These are phyloP conservation scores for Leptobrachium ailaonicum DNA, from an alignment of 2,113 vertebrate genomes.

Conservation along the genomic window DNA sequence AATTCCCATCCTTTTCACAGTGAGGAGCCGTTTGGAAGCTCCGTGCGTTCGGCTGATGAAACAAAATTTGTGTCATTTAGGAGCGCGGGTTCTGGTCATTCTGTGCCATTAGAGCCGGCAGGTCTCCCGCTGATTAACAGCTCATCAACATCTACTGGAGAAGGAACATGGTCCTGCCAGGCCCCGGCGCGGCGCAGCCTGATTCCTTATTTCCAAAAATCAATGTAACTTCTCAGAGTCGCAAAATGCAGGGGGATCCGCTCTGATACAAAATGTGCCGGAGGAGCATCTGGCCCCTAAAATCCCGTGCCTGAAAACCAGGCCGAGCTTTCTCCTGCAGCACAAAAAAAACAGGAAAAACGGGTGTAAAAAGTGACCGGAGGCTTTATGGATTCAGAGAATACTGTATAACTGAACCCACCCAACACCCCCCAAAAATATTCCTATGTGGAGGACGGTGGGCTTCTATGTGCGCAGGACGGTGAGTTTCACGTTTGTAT, in stretches of 20 bases:
- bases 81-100: conserved; percentile 14
- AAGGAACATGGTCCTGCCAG: not conserved
- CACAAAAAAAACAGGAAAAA: too few species aligned
- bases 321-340: too few species aligned
- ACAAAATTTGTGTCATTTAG: conserved; percentile 40
- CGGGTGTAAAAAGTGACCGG: too few species aligned
- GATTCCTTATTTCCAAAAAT: not conserved
- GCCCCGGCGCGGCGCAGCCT: not conserved
- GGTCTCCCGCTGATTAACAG: conserved; percentile 5
- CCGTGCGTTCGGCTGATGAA: conserved; percentile 22
- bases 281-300: too few species aligned
- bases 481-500: too few species aligned
- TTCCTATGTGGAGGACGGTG: too few species aligned
- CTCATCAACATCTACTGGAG: conserved; percentile 4
- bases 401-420: too few species aligned
- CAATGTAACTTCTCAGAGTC: not conserved
- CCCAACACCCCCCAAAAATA: too few species aligned
- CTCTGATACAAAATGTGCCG: not conserved
- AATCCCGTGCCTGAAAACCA: too few species aligned
- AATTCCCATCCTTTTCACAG: conserved; percentile 14
- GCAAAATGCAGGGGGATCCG: not conserved
- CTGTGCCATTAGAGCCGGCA: conserved; percentile 23
- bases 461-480: too few species aligned
- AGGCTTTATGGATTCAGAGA: too few species aligned
- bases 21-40: conserved; percentile 21